Conservation (phyloP, 2,113 vertebrate genomes). For the Axis porcinus region DNA sequence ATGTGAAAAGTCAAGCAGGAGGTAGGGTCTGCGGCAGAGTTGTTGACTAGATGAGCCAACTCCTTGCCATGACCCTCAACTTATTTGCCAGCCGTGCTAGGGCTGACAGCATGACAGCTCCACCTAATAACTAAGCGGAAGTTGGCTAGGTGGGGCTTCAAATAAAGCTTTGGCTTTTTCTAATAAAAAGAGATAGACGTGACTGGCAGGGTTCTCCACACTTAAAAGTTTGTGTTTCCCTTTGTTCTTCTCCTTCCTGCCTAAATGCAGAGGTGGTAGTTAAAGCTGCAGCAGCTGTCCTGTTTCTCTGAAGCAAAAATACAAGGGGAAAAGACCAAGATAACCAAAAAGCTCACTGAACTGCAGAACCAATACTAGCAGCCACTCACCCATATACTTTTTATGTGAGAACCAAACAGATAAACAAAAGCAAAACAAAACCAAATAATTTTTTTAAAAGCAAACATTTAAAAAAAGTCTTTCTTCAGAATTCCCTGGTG, state of each 20-base stretch:
- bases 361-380: background rate
- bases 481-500: background rate
- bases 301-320: slow-evolving; percentile 13
- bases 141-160: background rate
- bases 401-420: background rate
- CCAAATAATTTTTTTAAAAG: background rate
- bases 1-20: background rate
- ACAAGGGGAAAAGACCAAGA: background rate
- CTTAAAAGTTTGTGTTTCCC: background rate
- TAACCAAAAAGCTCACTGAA: background rate
- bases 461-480: background rate
- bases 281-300: background rate
- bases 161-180: background rate
- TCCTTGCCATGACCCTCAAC: background rate
- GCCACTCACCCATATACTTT: background rate
- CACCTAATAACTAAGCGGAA: background rate
- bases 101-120: background rate
- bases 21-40: background rate
- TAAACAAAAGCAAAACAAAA: background rate
- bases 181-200: background rate
- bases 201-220: background rate
- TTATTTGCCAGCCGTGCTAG: background rate
- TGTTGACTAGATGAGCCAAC: background rate
- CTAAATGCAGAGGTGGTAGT: background rate
- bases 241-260: background rate